These are phyloP conservation scores for Ranitomeya imitator DNA, from an alignment of 2,113 vertebrate species.

Conservation along the genomic window DNA sequence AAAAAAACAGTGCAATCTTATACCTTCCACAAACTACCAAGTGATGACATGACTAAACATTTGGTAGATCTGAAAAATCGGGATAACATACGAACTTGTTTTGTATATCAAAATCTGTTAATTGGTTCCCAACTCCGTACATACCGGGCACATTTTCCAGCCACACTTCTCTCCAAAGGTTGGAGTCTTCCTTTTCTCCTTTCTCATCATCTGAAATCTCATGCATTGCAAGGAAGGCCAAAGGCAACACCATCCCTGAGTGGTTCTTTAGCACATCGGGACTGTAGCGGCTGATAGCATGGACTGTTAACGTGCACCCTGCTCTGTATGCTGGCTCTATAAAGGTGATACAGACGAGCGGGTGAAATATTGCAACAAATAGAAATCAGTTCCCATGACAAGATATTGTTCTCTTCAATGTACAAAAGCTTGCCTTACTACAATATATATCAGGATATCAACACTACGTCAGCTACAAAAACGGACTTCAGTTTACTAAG, in stretches of 20 bases:
- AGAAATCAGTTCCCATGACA: neutral
- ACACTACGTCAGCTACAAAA: neutral
- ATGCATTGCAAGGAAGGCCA: conserved; percentile 98
- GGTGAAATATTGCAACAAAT: conserved; percentile 7
- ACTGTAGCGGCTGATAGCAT: conserved; percentile 93
- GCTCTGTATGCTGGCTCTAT: conserved; percentile 87
- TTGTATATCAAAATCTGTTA: neutral
- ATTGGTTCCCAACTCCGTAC: neutral
- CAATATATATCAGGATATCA: too few species aligned
- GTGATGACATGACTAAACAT: neutral
- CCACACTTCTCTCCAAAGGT: conserved; percentile 93
- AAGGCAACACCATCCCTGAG: conserved; percentile 83
- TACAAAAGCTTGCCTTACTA: too few species aligned
- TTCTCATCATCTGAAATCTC: conserved; percentile 88
- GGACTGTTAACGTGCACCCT: conserved; percentile 84
- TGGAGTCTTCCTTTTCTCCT: conserved; percentile 82
- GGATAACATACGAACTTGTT: neutral
- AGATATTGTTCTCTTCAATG: too few species aligned
- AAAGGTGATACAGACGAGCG: neutral
- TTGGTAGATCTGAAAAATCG: neutral
- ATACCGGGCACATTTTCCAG: conserved; percentile 96
- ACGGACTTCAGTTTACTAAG: neutral
- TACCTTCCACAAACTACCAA: neutral
- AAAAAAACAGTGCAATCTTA: too few species aligned
- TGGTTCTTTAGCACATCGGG: conserved; percentile 93